Percentiles rank a stretch among this genome's conserved stretches.
Conservation (phyloP, 1,140 invertebrate species). For the Sesamia nonagrioides region DNA sequence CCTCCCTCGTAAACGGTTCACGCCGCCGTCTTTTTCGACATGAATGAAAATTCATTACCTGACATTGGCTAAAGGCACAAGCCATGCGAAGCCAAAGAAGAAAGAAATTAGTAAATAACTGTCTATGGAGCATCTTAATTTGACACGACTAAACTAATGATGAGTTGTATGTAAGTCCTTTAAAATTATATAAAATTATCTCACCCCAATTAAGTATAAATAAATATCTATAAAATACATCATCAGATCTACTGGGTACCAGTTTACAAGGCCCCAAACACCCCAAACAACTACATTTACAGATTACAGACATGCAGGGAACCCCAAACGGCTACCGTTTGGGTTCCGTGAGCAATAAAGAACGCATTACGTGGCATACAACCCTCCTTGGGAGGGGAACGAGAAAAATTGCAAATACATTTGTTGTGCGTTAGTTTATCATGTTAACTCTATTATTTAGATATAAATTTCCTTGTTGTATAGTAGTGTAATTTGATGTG, state of each 20-base stretch:
- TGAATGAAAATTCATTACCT: too few species aligned
- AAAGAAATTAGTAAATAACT: too few species aligned
- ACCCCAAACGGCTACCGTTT: conserved; percentile 64
- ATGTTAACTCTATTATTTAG: conserved; percentile 24
- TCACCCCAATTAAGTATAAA: neutral
- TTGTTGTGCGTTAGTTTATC: conserved; percentile 22
- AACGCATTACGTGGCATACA: conserved; percentile 64
- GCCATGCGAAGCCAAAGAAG: too few species aligned
- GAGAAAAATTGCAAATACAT: conserved; percentile 47
- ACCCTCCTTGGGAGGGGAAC: conserved; percentile 47
- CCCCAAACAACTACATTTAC: conserved; percentile 59
- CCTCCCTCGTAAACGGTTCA: too few species aligned
- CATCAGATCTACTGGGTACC: conserved; percentile 2
- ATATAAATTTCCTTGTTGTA: neutral
- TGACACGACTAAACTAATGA: too few species aligned
- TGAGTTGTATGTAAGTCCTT: too few species aligned
- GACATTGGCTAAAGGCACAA: too few species aligned
- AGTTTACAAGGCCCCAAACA: conserved; percentile 10
- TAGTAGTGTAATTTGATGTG: neutral
- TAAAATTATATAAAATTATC: neutral
- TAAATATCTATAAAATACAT: neutral
- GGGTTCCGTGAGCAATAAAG: conserved; percentile 70
- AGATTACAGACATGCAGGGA: conserved; percentile 66
- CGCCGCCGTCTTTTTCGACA: too few species aligned
- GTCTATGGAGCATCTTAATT: too few species aligned